Base-by-base conservation (phyloP, 1,140 invertebrate genomes). In the Leptonema lineaticorne region DNA sequence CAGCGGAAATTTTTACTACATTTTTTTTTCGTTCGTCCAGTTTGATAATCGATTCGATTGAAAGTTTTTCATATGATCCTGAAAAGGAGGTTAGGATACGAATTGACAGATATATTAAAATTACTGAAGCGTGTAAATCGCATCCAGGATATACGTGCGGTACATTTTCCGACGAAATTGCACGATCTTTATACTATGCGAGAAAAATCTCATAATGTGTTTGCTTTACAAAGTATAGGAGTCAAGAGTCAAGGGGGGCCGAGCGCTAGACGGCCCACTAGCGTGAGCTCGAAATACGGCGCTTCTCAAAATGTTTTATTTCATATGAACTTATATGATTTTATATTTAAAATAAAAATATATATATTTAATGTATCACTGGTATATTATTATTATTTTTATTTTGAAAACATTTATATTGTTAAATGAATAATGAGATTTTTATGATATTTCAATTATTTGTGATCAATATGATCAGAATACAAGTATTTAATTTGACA, bases 191-290 rank as follows among this genome's bases (percentile, higher is more conserved):
- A 20, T 57, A 29, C 30, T 63, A 63, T 63, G 59, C 16, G 59
- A 63, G 59, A 63, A 63, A 63, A 63, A 63, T 63, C 18, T 37
- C 24, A 46, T 63, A 63, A 63, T 63, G 59, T 63, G 59, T 63
- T 63, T 63, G 33, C 59, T 63, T 63, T 63, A 63, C 59, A 63
- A 63, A 63, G 59, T 63, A 63, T 63, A 63, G 59, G 59, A 63
- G 59, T 63, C 59, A 63, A 63, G 59, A 63, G 59, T 63, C 59
- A 63, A 63, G 59, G 22, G 56, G n/a, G 59, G 26, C 41, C 33
- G 57, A 27, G 24, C 50, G 50, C 50, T 53, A 53, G 50, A 2
- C 50, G 27, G 27, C 50, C 24, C 50, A 53, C 50, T 53, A 53
- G 27, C 18, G 50, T 24, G 50, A 53, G 20, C 20, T 22, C 22